phyloP scores from a whole-genome alignment of 2,113 vertebrate species.

The Coptodon rendalli region DNA sequence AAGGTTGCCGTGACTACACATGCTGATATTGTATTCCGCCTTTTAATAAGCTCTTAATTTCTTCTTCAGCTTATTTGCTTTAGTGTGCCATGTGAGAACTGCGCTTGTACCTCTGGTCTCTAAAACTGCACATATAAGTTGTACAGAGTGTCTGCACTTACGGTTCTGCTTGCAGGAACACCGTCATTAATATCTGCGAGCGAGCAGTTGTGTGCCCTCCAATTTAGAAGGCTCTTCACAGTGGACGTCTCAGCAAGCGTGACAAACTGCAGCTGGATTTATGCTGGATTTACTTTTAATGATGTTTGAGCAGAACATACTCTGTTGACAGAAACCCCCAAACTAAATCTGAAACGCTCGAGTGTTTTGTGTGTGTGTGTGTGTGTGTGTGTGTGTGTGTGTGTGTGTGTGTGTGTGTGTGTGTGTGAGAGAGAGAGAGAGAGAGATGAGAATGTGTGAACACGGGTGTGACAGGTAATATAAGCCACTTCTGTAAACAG shows the following conservation, averaged over 20 bases:
- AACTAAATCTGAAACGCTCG: background rate
- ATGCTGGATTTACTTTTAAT: constrained; percentile 35
- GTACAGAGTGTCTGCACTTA: background rate
- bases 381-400: background rate
- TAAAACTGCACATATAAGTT: background rate
- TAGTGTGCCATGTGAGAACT: background rate
- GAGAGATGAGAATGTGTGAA: background rate
- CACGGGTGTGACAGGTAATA: constrained; percentile 19
- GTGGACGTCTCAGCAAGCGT: constrained; percentile 9
- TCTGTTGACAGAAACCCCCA: constrained; percentile 7
- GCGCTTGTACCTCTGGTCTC: background rate
- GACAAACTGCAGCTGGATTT: constrained; percentile 40
- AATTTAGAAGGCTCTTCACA: constrained; percentile 6
- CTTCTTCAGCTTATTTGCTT: background rate
- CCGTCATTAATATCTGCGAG: background rate
- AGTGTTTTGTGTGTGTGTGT: background rate
- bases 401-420: background rate
- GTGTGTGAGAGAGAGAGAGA: background rate
- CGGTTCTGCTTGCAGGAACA: background rate
- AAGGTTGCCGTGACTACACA: background rate
- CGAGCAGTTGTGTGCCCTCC: background rate
- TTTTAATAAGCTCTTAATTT: background rate
- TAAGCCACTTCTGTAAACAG: constrained; percentile 50
- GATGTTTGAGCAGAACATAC: constrained; percentile 39
- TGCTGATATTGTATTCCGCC: background rate